These are phyloP conservation scores for Plemyria rubiginata DNA, from an alignment of 2,888 invertebrate genomes.

Conservation along the genomic window DNA sequence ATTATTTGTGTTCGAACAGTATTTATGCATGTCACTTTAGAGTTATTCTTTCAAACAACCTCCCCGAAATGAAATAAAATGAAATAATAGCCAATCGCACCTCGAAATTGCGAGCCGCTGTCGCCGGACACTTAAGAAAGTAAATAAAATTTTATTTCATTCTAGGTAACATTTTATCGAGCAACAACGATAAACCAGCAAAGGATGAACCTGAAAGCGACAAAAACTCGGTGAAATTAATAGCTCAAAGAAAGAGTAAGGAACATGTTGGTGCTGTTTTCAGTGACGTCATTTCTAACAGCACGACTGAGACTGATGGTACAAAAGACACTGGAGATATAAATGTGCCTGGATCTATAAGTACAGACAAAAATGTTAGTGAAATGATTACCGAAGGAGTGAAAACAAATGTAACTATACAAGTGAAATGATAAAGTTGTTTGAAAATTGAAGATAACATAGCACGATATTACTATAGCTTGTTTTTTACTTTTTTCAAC, in stretches of 20 bases:
- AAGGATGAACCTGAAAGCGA: conserved; percentile 9
- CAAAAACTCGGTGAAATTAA: neutral
- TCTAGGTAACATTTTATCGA: conserved; percentile 22
- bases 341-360: neutral
- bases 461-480: neutral
- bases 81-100: too few species aligned
- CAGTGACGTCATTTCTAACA: neutral
- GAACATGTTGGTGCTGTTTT: neutral
- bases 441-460: neutral
- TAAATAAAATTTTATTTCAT: conserved; percentile 1
- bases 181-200: conserved; percentile 8
- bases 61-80: too few species aligned
- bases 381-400: neutral
- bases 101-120: too few species aligned
- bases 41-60: too few species aligned
- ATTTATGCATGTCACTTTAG: too few species aligned
- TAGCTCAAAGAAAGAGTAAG: conserved; percentile 9
- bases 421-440: neutral
- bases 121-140: too few species aligned
- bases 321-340: conserved; percentile 2
- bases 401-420: conserved; percentile 3
- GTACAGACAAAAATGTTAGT: conserved; percentile 3
- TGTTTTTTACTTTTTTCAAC: neutral
- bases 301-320: neutral
- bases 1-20: too few species aligned